Evolutionary conservation across 2,113 vertebrate genomes (phyloP).

Genomic region (Poecile atricapillus): DNA sequence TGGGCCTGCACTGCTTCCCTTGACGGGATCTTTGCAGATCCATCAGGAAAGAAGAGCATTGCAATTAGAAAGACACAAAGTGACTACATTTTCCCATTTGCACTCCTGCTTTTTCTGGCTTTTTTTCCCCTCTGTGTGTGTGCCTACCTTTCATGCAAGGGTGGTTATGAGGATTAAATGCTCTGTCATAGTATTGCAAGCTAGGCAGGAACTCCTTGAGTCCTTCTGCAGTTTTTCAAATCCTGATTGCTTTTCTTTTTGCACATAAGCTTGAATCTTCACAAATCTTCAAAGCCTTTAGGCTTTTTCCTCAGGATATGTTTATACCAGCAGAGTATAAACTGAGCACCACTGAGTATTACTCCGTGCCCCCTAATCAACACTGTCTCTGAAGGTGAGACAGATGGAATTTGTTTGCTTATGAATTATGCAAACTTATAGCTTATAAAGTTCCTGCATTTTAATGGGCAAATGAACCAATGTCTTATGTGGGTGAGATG

Average conservation of each 20-base stretch:
- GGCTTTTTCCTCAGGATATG: constrained; percentile 1
- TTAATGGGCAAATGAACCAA: constrained; percentile 3
- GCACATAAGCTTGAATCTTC: background rate
- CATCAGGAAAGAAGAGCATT: background rate
- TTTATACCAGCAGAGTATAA: background rate
- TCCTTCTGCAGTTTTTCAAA: background rate
- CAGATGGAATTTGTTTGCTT: constrained; percentile 49
- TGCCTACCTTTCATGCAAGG: background rate
- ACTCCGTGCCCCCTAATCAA: background rate
- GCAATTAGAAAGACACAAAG: background rate
- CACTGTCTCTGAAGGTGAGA: constrained; percentile 21
- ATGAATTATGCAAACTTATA: constrained; percentile 44
- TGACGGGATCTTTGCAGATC: background rate
- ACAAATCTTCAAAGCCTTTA: background rate
- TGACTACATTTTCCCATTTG: background rate
- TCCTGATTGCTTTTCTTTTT: background rate
- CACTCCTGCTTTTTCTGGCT: background rate
- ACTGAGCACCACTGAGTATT: background rate
- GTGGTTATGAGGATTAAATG: background rate
- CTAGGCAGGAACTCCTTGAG: background rate
- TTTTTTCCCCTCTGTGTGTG: background rate
- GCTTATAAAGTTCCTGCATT: constrained; percentile 38
- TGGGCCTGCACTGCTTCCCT: background rate
- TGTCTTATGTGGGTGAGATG: background rate
- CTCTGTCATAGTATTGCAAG: background rate